phyloP scores from a whole-genome alignment of 1,140 invertebrate species.

The Drosophila navojoa region DNA sequence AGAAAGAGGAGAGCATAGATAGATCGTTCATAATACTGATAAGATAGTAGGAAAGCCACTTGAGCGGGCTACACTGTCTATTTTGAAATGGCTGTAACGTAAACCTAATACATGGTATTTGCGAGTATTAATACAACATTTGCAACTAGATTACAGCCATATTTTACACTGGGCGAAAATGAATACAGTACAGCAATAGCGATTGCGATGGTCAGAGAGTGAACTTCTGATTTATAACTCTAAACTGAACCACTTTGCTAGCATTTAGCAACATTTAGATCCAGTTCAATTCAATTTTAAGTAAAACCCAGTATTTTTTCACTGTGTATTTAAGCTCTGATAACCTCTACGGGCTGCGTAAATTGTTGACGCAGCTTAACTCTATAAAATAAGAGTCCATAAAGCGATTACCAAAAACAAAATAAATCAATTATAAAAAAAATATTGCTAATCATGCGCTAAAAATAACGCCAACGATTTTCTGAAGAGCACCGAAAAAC shows the following conservation, averaged over 20 bases:
- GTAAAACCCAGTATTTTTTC: neutral
- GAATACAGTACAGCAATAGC: neutral
- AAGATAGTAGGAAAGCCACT: conserved; percentile 32
- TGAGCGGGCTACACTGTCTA: conserved; percentile 7
- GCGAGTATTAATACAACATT: too few species aligned
- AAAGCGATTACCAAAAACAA: conserved; percentile 50
- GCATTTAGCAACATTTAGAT: neutral
- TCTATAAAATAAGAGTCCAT: conserved; percentile 63
- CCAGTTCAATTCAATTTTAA: neutral
- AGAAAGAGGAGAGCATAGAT: neutral
- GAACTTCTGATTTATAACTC: too few species aligned
- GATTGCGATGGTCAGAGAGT: neutral
- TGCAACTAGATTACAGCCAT: conserved; percentile 36
- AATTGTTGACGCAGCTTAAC: conserved; percentile 50
- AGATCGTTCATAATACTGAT: conserved; percentile 45
- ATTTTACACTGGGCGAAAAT: neutral
- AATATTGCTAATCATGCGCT: conserved; percentile 71
- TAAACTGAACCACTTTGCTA: too few species aligned
- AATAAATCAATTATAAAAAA: conserved; percentile 37
- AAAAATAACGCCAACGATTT: conserved; percentile 73
- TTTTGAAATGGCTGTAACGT: conserved; percentile 8
- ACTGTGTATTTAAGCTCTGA: conserved; percentile 31
- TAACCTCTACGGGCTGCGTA: conserved; percentile 67
- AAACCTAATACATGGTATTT: conserved; percentile 19
- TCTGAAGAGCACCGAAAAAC: conserved; percentile 40